Evolutionary conservation across 2,888 invertebrate species (phyloP), one percentile per base, ranked within the genome.

Genomic region (Mythimna pallens): DNA sequence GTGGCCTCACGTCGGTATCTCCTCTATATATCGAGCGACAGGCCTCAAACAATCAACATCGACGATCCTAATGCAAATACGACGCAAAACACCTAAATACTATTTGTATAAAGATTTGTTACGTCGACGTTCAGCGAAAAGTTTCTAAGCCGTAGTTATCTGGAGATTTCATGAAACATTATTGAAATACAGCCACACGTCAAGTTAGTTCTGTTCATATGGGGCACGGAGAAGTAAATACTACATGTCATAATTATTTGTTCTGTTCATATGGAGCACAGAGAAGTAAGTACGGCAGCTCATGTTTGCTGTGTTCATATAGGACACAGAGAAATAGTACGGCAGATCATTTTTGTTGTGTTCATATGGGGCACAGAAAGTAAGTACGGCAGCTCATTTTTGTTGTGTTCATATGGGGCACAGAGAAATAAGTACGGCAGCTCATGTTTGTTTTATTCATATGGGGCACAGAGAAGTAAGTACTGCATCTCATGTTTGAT

Each of bases 61-160:
- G 84, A 86, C 89, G 88, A 95, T 95, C 94, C 90, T 83, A 89
- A 81, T n/a, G 90, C 87, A 95, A 96, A 96, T 95, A 96, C 89
- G 89, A 93, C 92, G 93, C 88, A 91, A 90, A 93, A 92, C 92
- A 93, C 83, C 90, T 92, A 93, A 94, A 93, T 91, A 90, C 88
- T 95, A 90, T 95, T 95, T 95, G 91, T 88, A 85, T 85, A 90
- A 86, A 92, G 93, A 95, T 95, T 91, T 91, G 78, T 87, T 85
- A 83, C 89, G 89, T 87, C 86, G 87, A 70, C 84, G 77, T 84
- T 79, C 61, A 76, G 69, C 36, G 58, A 82, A 79, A 80, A 81
- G 63, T n/a, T 61, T 61, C 20, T 78, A 68, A 76, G 80, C 69
- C 64, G 63, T 81, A 76, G 70, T 83, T 88, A 90, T 86, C 83